A percentile compares a stretch with the other conserved stretches of the same genome.
These are phyloP conservation scores for Scartelaos histophorus DNA, from an alignment of 2,113 vertebrate genomes.

Conservation along the genomic window DNA sequence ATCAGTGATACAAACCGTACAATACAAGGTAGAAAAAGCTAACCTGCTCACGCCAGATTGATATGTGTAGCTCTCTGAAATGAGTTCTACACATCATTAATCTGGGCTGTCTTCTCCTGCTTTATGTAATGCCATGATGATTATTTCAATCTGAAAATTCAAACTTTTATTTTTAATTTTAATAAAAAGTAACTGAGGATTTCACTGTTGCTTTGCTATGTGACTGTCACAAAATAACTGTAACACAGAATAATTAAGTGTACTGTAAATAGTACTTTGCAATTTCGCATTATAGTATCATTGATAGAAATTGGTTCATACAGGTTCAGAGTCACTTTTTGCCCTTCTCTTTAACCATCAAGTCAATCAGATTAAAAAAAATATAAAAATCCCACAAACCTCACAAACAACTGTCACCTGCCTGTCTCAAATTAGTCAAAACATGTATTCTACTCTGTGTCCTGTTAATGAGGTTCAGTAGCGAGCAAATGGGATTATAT, in stretches of 20 bases:
- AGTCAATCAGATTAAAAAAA: neutral
- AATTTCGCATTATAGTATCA: neutral
- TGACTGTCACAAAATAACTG: too few relatives aligned
- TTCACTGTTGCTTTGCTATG: neutral
- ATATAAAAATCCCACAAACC: too few relatives aligned
- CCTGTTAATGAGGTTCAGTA: neutral
- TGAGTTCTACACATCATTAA: too few relatives aligned
- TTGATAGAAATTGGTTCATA: neutral
- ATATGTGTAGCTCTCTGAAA: too few relatives aligned
- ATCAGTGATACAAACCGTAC: neutral
- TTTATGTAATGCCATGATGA: too few relatives aligned
- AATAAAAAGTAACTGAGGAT: too few relatives aligned
- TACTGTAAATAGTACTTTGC: neutral
- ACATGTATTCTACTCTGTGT: neutral
- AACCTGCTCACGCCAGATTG: too few relatives aligned
- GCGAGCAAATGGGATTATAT: conserved; percentile 1
- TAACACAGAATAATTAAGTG: neutral
- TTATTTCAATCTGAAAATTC: too few relatives aligned
- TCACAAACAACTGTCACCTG: neutral
- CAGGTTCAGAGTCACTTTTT: neutral
- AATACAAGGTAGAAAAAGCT: neutral
- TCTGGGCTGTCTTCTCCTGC: too few relatives aligned
- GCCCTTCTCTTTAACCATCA: neutral
- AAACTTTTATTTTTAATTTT: too few relatives aligned
- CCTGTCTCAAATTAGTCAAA: too few relatives aligned